A percentile compares a stretch with the other conserved stretches of the same genome.
These are phyloP conservation scores for Apodemus agrarius DNA, from an alignment of 2,797 vertebrate species.

Conservation along the genomic window DNA sequence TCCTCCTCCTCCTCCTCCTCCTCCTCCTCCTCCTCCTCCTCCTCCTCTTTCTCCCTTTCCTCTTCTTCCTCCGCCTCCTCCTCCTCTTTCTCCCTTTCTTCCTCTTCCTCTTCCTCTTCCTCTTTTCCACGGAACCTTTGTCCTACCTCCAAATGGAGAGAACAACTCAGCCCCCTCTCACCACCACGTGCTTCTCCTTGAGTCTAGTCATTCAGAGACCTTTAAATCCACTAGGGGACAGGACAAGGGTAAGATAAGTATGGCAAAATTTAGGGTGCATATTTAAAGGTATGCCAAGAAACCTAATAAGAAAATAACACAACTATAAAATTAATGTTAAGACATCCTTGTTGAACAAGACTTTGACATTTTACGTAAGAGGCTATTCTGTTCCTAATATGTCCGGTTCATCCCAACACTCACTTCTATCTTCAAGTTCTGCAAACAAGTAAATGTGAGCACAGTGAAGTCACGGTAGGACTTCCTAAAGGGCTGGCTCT, in stretches of 20 bases:
- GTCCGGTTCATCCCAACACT: constrained; percentile 17
- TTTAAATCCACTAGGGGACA: neutral
- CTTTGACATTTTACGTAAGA: constrained; percentile 25
- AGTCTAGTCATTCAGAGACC: neutral
- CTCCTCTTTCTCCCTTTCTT: neutral
- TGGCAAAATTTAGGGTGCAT: neutral
- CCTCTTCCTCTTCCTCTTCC: neutral
- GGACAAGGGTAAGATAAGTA: neutral
- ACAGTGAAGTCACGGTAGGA: neutral
- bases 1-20: too few species aligned
- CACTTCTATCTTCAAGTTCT: neutral
- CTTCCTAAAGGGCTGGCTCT: neutral
- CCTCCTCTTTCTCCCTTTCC: too few species aligned
- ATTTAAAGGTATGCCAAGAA: neutral
- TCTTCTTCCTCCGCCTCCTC: too few species aligned
- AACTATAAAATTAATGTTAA: neutral
- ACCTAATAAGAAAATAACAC: neutral
- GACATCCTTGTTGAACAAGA: constrained; percentile 42
- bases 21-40: too few species aligned
- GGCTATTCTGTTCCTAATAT: neutral
- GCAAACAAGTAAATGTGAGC: neutral
- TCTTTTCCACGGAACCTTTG: neutral
- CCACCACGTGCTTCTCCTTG: neutral
- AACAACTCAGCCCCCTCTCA: neutral
- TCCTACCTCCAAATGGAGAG: neutral